Conservation (phyloP, 2,888 invertebrate species). For the Stegana nigrithorax region DNA sequence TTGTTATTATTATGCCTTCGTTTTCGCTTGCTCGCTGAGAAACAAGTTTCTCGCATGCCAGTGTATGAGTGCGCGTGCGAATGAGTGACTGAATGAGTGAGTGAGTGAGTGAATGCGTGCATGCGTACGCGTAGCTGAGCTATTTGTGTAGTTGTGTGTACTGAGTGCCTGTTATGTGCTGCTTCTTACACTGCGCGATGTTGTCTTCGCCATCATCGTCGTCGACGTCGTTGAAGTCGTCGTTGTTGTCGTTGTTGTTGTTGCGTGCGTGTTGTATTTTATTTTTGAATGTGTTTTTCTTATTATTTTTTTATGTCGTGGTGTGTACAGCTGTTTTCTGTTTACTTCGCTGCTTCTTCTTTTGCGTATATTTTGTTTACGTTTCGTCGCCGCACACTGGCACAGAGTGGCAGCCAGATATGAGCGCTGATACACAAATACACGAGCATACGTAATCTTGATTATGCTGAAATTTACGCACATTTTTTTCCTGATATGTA, state of each 20-base stretch:
- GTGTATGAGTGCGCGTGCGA: too few relatives aligned
- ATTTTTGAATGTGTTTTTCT: background rate
- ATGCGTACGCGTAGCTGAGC: background rate
- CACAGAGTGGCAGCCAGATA: slow-evolving; percentile 24
- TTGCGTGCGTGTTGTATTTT: background rate
- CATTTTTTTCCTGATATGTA: background rate
- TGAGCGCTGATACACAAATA: background rate
- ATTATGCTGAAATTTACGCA: background rate
- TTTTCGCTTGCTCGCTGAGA: background rate
- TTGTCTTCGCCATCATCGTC: background rate
- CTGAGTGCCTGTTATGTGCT: background rate
- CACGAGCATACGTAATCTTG: background rate
- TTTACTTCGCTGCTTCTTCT: slow-evolving; percentile 58
- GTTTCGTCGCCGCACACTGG: slow-evolving; percentile 46
- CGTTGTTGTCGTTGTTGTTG: background rate
- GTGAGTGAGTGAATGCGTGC: too few relatives aligned
- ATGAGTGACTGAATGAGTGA: background rate
- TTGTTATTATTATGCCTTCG: background rate
- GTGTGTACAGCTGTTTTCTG: slow-evolving; percentile 61
- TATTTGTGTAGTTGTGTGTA: background rate
- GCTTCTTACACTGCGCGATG: background rate
- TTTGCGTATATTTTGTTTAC: slow-evolving; percentile 58
- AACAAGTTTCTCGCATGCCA: slow-evolving; percentile 10
- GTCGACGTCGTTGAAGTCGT: background rate
- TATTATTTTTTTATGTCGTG: slow-evolving; percentile 25